Base-by-base conservation (phyloP, 53 echinoderm and acorn worm species). In the Echinometra lucunter region DNA sequence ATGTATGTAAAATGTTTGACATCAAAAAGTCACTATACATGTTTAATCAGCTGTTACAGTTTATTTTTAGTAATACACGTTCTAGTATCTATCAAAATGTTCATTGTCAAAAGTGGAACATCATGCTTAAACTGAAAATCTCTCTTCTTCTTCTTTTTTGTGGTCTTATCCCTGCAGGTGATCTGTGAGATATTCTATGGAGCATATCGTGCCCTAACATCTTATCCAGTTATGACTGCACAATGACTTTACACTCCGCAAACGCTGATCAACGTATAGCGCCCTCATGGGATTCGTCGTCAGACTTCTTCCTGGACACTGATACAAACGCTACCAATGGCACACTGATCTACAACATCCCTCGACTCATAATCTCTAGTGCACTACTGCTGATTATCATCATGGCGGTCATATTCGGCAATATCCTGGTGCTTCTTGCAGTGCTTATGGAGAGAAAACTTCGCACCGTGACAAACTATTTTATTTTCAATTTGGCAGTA, bases 401-500 rank as follows among this genome's bases (percentile, higher is more conserved):
- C 72, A 94, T 98, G 40, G 95, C 97, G 19, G 98, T 98, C 49
- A 96, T 98, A 23, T 44, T 96, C 58, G 98, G 98, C 21, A 98
- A 98, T 83, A 96, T 96, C 60, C 93, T 98, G 57, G 97, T 98
- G 40, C 95, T 98, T 42, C 91, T 97, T 25, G 98, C 97, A 56
- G 97, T 98, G 0, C 95, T 94, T 19, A 96, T 91, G 60, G 98
- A 98, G 45, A 95, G 96, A 35, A 93, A 97, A 42, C 96, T 98
- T 25, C 95, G 97, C 30, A 97, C 97, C 9, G 95, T 96, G 3
- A 98, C 98, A 23, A 97, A 96, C 82, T 98, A 96, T 66, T 98
- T 98, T 72, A 98, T 98, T 57, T 96, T 96, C 34, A 98, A 98
- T 78, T 89, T 98, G 40, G 97, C 98, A 16, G 93, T 97, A 53